Evolutionary conservation across 2,888 invertebrate species (phyloP), one percentile per base, ranked within the genome.

Genomic region (Clepsis dumicolana): DNA sequence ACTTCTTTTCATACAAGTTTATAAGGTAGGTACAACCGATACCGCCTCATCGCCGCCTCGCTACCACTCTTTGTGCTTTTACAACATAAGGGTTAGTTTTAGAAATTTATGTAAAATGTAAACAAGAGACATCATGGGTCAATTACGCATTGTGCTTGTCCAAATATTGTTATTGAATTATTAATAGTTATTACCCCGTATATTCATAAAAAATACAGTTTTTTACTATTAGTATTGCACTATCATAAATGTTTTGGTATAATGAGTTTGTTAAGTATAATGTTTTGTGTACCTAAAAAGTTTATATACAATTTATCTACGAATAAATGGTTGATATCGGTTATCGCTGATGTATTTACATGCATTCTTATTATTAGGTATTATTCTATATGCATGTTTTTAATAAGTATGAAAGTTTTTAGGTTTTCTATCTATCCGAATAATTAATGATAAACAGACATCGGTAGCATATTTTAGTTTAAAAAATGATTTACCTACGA

Each of bases 231-330:
- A 21, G 8, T 4, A 21, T 21, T 48, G 48, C 21, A 48, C 48
- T 48, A 48, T 48, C 48, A 21, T 48, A 21, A 21, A 10, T 10
- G 12, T 48, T 41, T 18, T 48, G 21, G 1, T 48, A 21, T 21
- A 10, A 21, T 48, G 21, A 48, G 10, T 18, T 21, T 48, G 48
- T 48, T 48, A 3, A 12, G 18, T 44, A 44, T 41, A 48, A 8
- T 48, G 48, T 48, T 48, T 12, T 21, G 21, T 21, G 48, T 21
- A 48, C 21, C 44, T 16, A 59, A 54, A 35, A 7, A 50, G 24
- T 54, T 35, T 53, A 48, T 48, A 21, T 48, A 48, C 48, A 48
- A 21, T 48, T 12, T 48, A 48, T 48, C 21, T 48, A 21, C 21
- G 10, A 48, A 48, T 48, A 48, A 48, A 48, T 18, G 18, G 44